These are phyloP conservation scores for Columbina picui DNA, from an alignment of 2,113 vertebrate genomes.

Conservation along the genomic window DNA sequence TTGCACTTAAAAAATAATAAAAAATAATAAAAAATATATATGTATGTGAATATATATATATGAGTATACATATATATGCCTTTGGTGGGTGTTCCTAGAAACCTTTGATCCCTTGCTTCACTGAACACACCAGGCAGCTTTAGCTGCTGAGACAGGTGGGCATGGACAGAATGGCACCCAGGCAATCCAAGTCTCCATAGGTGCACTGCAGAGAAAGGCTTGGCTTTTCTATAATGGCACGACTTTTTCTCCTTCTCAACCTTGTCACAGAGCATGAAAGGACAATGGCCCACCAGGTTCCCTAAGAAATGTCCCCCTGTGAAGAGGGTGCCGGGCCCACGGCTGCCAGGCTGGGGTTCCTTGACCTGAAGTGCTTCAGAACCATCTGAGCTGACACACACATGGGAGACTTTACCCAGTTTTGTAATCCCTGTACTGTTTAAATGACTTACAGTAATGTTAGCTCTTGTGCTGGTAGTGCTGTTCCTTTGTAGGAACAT, in stretches of 20 bases:
- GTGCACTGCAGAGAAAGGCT: not conserved
- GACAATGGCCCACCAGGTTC: not conserved
- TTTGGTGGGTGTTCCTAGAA: not conserved
- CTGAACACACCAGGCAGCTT: not conserved
- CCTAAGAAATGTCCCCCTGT: accelerated
- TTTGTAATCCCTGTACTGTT: not conserved
- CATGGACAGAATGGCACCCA: accelerated
- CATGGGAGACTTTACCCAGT: not conserved
- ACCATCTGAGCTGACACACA: not conserved
- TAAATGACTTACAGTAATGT: not conserved
- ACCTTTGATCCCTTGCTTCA: not conserved
- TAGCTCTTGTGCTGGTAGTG: not conserved
- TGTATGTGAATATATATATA: no score
- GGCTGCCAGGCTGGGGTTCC: not conserved
- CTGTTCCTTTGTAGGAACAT: not conserved
- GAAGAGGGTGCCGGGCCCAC: not conserved
- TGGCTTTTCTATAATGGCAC: not conserved
- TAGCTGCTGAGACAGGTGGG: not conserved
- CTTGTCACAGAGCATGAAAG: accelerated
- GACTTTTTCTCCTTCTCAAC: not conserved
- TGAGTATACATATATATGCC: no score
- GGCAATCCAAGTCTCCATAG: not conserved
- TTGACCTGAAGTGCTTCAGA: not conserved
- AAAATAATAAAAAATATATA: no score
- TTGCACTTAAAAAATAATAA: not conserved